Percentiles rank a stretch among this genome's conserved stretches.
These are phyloP conservation scores for Melierax canorus DNA, from an alignment of 2,113 vertebrate genomes.

Conservation along the genomic window DNA sequence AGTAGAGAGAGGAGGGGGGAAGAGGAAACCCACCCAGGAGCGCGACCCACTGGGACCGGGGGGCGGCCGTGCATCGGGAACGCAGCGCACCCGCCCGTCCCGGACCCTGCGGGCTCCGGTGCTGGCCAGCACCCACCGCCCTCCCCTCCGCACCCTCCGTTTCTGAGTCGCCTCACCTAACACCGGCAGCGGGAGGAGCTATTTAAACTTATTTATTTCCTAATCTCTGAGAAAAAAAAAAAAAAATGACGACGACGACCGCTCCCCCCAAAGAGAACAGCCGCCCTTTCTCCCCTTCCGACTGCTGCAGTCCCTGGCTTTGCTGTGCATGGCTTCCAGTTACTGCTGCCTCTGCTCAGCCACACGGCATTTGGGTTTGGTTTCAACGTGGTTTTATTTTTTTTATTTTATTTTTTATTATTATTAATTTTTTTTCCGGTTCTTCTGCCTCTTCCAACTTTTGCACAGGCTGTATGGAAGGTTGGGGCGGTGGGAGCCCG, in stretches of 20 bases:
- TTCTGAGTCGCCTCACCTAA: not conserved
- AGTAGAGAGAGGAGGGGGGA: conserved; percentile 67
- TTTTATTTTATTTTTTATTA: not conserved
- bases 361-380: conserved; percentile 49
- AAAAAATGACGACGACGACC: not conserved
- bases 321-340: conserved; percentile 62
- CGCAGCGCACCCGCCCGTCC: not conserved
- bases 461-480: not conserved
- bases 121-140: not conserved
- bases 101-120: not conserved
- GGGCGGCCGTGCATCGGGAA: not conserved
- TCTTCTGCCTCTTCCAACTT: not conserved
- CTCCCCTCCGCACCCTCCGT: not conserved
- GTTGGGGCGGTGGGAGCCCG: not conserved
- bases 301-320: conserved; percentile 26
- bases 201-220: conserved; percentile 75
- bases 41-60: not conserved
- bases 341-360: conserved; percentile 23
- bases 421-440: not conserved
- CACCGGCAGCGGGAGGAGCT: conserved; percentile 1
- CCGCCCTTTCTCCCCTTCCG: not conserved
- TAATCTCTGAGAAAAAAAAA: not conserved
- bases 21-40: not conserved
- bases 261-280: not conserved
- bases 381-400: conserved; percentile 37